Percentiles rank a stretch among this genome's conserved stretches.
These are phyloP conservation scores for Nymphalis c-album DNA, from an alignment of 2,888 invertebrate genomes.

Conservation along the genomic window DNA sequence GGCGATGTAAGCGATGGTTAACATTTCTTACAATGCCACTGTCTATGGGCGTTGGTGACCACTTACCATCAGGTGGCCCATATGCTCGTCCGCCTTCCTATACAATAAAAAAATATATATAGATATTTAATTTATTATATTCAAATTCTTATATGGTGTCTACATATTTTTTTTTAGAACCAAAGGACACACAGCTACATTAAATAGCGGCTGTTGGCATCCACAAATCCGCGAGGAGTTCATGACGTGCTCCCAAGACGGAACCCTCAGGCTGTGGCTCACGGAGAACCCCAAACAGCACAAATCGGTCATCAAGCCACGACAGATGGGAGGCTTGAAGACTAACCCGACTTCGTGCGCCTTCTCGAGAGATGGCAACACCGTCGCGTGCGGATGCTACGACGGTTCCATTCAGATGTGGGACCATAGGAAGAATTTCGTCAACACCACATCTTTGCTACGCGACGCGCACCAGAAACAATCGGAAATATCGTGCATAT, in stretches of 20 bases:
- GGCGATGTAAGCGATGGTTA: too few relatives aligned
- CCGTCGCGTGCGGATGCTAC: conserved; percentile 94
- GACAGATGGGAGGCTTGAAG: conserved; percentile 92
- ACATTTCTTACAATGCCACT: too few relatives aligned
- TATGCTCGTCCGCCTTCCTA: too few relatives aligned
- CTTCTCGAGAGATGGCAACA: conserved; percentile 91
- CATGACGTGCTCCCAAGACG: conserved; percentile 95
- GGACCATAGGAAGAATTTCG: conserved; percentile 95
- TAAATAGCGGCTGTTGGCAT: conserved; percentile 97
- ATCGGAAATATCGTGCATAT: conserved; percentile 90
- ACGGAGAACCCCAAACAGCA: conserved; percentile 90
- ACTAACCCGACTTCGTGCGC: conserved; percentile 92
- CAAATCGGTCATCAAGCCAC: conserved; percentile 91
- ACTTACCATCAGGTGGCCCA: too few relatives aligned
- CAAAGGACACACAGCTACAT: conserved; percentile 95
- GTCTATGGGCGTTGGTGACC: too few relatives aligned
- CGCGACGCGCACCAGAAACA: conserved; percentile 91
- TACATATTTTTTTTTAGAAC: conserved; percentile 77
- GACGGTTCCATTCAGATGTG: conserved; percentile 99
- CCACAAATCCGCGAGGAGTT: conserved; percentile 94
- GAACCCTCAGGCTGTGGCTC: conserved; percentile 96
- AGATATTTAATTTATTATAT: too few relatives aligned
- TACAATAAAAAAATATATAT: too few relatives aligned
- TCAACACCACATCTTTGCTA: conserved; percentile 90
- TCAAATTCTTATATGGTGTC: too few relatives aligned